Base-by-base conservation (phyloP, 2,113 vertebrate genomes). In the Calypte anna region DNA sequence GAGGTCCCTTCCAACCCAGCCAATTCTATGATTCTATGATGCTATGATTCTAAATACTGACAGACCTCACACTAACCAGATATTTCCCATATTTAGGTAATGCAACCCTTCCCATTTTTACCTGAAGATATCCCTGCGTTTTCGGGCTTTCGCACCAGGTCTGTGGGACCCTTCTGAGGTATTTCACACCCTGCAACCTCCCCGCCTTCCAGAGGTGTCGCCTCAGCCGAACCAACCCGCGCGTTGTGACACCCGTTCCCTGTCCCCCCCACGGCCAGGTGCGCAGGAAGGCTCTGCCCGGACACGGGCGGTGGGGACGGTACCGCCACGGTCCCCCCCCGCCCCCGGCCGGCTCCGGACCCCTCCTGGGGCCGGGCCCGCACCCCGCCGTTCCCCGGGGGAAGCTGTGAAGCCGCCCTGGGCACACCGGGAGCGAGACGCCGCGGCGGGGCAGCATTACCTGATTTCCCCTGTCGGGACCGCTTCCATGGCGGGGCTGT, bases 401-500 rank as follows among this genome's bases (percentile, higher is more conserved):
- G 24, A 21, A 43, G 46, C 84, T 30, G n/a, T 2, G 55, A 19
- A 24, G 40, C 21, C 61, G 7, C 6, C 18, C 14, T 13, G 14
- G 50, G 23, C 13, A 3, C 23, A 27, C 12, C 46, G 10, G 38
- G 33, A 86, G 57, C 16, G 62, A 43, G 51, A 36, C 53, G 38
- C 31, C 40, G 28, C 67, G 4, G 7, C 33, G 9, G 1, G 74
- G 30, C 82, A 17, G 80, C 68, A 31, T 87, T 94, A 94, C 95
- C 95, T 94, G 91, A 79, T 44, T 70, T 18, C 53, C 70, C 75
- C 79, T 53, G 67, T 17, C 24, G 75, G 10, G 27, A 79, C n/a
- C 48, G 53, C 66, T 57, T 93, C 95, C 93, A 95, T 95, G 48
- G 66, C 74, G 59, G 79, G 44, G 86, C 76, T 36, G 43, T 58